A percentile compares a stretch with the other conserved stretches of the same genome.
These are phyloP conservation scores for Mechanitis mazaeus DNA, from an alignment of 2,888 invertebrate genomes.

Conservation along the genomic window DNA sequence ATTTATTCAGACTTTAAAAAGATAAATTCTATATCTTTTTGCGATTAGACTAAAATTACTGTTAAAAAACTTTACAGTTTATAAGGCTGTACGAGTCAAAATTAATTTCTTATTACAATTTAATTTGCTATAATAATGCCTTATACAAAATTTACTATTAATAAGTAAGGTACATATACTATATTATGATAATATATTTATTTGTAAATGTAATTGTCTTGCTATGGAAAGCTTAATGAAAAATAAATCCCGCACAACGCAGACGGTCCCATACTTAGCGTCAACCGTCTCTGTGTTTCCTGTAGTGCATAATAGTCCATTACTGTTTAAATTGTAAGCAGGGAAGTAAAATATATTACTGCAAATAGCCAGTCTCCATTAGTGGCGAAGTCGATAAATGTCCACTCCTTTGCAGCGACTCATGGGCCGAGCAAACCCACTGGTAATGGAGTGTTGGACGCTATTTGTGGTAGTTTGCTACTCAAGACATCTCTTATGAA, in stretches of 20 bases:
- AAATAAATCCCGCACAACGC: background rate
- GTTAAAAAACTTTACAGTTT: too few species aligned
- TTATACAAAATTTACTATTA: too few species aligned
- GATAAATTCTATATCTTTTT: too few species aligned
- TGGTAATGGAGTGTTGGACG: conserved; percentile 8
- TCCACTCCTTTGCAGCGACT: conserved; percentile 30
- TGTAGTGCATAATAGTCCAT: conserved; percentile 37
- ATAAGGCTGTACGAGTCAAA: too few species aligned
- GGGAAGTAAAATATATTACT: conserved; percentile 53
- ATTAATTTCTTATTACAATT: too few species aligned
- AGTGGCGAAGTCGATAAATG: conserved; percentile 52
- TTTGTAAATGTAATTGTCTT: background rate
- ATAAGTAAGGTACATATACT: too few species aligned
- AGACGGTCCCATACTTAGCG: background rate
- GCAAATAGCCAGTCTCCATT: conserved; percentile 52
- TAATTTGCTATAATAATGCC: too few species aligned
- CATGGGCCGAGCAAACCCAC: conserved; percentile 15
- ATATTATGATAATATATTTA: background rate
- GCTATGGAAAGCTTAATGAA: background rate
- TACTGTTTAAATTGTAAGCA: conserved; percentile 46
- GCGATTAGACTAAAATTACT: too few species aligned
- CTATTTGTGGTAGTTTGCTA: background rate
- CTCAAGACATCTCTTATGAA: too few species aligned
- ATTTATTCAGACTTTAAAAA: conserved; percentile 21
- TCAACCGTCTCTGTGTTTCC: conserved; percentile 6